A percentile compares a stretch with the other conserved stretches of the same genome.
Conservation (phyloP, 1,140 invertebrate genomes). For the Lordiphosa collinella region DNA sequence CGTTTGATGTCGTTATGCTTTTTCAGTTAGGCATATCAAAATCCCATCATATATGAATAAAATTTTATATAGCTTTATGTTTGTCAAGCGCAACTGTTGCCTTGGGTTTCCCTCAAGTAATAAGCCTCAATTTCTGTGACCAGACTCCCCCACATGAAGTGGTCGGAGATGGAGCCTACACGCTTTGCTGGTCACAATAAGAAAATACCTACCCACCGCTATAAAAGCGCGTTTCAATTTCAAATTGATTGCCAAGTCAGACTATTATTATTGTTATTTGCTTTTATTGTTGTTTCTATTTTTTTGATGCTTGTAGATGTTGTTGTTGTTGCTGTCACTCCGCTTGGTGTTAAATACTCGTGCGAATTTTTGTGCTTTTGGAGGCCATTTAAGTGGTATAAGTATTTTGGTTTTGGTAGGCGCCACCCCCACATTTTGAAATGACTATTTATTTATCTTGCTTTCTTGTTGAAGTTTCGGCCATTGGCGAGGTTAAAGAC, state of each 20-base stretch:
- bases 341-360: constrained; percentile 65
- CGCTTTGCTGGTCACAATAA: constrained; percentile 25
- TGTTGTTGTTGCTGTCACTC: constrained; percentile 34
- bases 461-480: constrained; percentile 45
- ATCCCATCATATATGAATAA: constrained; percentile 50
- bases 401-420: constrained; percentile 27
- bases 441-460: constrained; percentile 57
- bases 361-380: constrained; percentile 65
- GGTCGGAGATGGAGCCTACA: constrained; percentile 42
- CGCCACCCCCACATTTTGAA: constrained; percentile 59
- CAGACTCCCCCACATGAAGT: constrained; percentile 8
- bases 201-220: constrained; percentile 42
- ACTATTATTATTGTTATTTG: constrained; percentile 60
- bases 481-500: constrained; percentile 53
- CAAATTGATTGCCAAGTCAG: constrained; percentile 69
- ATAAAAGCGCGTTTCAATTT: constrained; percentile 73
- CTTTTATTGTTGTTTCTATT: constrained; percentile 46
- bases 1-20: constrained; percentile 29
- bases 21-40: constrained; percentile 54
- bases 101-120: constrained; percentile 59
- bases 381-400: constrained; percentile 43
- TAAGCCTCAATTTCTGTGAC: constrained; percentile 47
- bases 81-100: constrained; percentile 38
- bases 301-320: constrained; percentile 30
- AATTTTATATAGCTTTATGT: constrained; percentile 9